Evolutionary conservation across 2,113 vertebrate species (phyloP).

Genomic region (Glareola pratincola): DNA sequence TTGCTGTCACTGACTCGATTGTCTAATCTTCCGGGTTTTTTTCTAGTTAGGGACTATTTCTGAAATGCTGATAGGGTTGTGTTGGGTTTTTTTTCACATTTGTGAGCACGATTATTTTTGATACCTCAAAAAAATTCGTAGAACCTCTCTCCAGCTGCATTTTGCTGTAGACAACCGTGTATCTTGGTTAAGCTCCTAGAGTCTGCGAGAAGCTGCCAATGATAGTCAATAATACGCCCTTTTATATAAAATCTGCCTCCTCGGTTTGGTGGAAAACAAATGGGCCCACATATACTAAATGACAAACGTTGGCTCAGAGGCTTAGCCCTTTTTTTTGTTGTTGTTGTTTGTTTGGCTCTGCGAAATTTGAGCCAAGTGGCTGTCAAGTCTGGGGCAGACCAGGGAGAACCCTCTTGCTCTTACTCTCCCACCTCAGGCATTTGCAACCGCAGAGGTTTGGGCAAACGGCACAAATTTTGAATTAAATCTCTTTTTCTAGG

Average conservation of each 20-base stretch:
- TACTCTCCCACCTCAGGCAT: background rate
- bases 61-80: background rate
- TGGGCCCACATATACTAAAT: background rate
- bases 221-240: slow-evolving; percentile 41
- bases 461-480: background rate
- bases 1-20: background rate
- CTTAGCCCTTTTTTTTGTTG: background rate
- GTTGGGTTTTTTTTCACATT: background rate
- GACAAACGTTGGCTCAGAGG: background rate
- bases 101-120: background rate
- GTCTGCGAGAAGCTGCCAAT: background rate
- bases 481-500: background rate
- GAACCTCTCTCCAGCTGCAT: background rate
- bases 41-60: background rate
- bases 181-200: background rate
- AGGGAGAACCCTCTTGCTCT: background rate
- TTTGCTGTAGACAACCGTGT: background rate
- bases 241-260: background rate
- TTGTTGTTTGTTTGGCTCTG: background rate
- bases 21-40: background rate
- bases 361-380: background rate
- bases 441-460: background rate
- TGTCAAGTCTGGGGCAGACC: background rate
- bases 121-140: background rate
- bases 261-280: background rate